Conservation (phyloP, 2,888 invertebrate species). For the Cryptus armator region DNA sequence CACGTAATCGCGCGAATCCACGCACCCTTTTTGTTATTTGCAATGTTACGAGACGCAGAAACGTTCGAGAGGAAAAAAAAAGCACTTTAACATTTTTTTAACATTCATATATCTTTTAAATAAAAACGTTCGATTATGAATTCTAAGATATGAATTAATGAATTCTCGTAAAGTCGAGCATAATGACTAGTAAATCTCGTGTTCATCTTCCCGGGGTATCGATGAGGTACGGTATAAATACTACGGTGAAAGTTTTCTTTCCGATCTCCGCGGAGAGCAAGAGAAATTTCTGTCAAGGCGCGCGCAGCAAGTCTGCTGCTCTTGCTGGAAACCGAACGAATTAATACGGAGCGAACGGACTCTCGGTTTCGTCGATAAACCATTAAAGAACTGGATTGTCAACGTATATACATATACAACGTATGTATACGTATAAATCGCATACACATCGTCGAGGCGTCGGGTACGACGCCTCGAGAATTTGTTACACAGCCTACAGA, state of each 20-base stretch:
- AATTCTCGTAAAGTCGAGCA: neutral
- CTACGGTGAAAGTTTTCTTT: conserved; percentile 70
- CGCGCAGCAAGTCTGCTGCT: conserved; percentile 22
- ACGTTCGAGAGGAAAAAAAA: neutral
- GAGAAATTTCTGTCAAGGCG: conserved; percentile 70
- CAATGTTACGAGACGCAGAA: neutral
- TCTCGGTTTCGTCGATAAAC: conserved; percentile 56
- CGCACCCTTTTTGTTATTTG: neutral
- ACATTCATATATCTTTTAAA: too few relatives aligned
- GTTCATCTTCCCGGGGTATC: conserved; percentile 33
- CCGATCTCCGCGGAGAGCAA: conserved; percentile 63
- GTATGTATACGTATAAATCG: neutral
- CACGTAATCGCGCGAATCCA: neutral
- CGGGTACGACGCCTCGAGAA: conserved; percentile 31
- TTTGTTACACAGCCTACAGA: conserved; percentile 17
- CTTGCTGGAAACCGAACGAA: conserved; percentile 60
- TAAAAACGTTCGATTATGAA: neutral
- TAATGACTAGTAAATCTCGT: conserved; percentile 19
- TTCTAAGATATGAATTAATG: neutral
- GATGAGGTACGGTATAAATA: conserved; percentile 48
- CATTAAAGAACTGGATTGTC: conserved; percentile 59
- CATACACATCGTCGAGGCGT: conserved; percentile 28
- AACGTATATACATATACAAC: neutral
- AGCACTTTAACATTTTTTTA: too few relatives aligned
- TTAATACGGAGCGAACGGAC: conserved; percentile 56